phyloP scores from a whole-genome alignment of 2,888 invertebrate genomes.

The Dryocosmus kuriphilus region DNA sequence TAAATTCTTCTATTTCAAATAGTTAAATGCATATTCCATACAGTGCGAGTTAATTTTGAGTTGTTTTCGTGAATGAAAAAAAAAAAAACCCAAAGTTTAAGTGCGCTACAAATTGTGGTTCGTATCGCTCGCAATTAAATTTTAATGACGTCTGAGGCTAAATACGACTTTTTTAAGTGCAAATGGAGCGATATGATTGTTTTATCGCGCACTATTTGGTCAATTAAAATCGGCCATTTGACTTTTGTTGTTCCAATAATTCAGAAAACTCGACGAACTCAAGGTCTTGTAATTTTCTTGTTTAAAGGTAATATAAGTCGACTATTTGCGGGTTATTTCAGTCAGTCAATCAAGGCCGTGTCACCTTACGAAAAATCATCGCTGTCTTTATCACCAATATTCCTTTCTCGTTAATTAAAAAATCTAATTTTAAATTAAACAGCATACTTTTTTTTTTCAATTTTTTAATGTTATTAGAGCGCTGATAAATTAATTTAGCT shows the following conservation, averaged over 20 bases:
- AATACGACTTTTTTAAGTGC: neutral
- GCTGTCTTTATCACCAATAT: neutral
- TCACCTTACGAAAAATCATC: neutral
- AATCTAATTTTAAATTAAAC: too few species aligned
- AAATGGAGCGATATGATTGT: slow-evolving; percentile 11
- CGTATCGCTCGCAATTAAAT: neutral
- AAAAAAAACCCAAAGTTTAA: too few species aligned
- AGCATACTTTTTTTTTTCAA: too few species aligned
- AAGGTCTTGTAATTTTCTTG: neutral
- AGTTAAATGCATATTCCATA: neutral
- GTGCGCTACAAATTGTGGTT: neutral
- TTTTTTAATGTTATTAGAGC: neutral
- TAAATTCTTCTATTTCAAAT: neutral
- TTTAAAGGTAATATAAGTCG: neutral
- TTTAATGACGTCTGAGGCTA: neutral
- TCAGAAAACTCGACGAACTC: neutral
- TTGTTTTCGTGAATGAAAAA: neutral
- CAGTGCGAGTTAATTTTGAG: neutral
- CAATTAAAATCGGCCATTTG: slow-evolving; percentile 19
- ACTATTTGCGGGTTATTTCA: neutral
- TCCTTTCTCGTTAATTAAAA: neutral
- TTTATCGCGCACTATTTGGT: slow-evolving; percentile 21
- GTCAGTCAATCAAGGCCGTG: neutral
- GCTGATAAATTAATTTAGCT: neutral
- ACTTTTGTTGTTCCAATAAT: slow-evolving; percentile 3